Percentiles rank a stretch among this genome's conserved stretches.
phyloP scores from a whole-genome alignment of 2,113 vertebrate species.

The Vulpes vulpes region DNA sequence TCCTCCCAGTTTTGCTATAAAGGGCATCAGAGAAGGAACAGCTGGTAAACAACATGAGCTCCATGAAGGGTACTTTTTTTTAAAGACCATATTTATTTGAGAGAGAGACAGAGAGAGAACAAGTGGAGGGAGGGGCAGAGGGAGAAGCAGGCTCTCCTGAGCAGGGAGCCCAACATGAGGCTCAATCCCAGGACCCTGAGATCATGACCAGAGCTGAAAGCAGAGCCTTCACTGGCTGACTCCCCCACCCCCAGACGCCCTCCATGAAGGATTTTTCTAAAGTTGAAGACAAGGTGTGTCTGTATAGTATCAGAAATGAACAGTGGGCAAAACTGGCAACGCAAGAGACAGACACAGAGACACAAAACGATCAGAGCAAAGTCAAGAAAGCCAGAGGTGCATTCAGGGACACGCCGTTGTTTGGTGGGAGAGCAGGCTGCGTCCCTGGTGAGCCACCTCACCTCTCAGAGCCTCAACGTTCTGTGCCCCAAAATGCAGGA shows the following conservation, averaged over 20 bases:
- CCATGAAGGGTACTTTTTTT: background rate
- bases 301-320: background rate
- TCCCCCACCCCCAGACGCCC: too few species aligned
- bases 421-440: background rate
- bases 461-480: background rate
- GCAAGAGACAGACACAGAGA: background rate
- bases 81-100: too few species aligned
- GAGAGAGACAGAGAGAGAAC: too few species aligned
- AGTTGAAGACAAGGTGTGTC: background rate
- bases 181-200: too few species aligned
- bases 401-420: rapidly evolving
- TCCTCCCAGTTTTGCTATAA: background rate
- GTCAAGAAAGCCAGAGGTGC: background rate
- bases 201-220: too few species aligned
- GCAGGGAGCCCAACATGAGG: too few species aligned
- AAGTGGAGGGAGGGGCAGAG: too few species aligned
- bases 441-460: background rate
- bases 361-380: background rate
- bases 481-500: background rate
- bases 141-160: too few species aligned
- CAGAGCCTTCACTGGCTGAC: too few species aligned
- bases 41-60: background rate
- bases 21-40: background rate
- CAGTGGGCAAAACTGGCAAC: background rate
- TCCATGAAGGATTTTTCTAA: background rate